Evolutionary conservation across 2,888 invertebrate genomes (phyloP), one percentile per base, ranked within the genome.

Genomic region (Lordiphosa fenestrarum): DNA sequence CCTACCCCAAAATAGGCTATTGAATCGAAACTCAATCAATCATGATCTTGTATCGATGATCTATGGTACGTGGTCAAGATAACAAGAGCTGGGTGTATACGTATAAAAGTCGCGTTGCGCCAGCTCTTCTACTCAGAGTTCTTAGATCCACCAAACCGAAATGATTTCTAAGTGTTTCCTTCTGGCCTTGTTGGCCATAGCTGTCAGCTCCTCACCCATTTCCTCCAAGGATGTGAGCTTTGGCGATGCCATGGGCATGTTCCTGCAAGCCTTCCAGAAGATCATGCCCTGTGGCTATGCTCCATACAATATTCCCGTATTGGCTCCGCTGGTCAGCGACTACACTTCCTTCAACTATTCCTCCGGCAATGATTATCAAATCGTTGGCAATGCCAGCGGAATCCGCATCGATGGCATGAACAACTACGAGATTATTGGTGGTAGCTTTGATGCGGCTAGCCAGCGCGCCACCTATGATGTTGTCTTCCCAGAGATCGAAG

Each of bases 261-360:
- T 67, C 33, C 38, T 71, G 2, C 40, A 21, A 2, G 69, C 85
- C 6, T 71, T 76, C 44, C 66, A 72, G 42, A 65, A 62, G 1
- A 68, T 86, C 13, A 71, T 86, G 59, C 85, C 86, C 7, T 87
- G 86, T 47, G 87, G 87, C 37, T 84, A 69, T 53, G 33, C 72
- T 0, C 15, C 64, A 0, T 39, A 73, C 9, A 42, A 63, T 1
- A 65, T 87, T 7, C 86, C 87, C 0, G 57, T 55, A 3, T 33
- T 87, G 60, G 83, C 77, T 1, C 87, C 87, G 0, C 36, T 68
- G 13, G 65, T 35, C 7, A 19, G 9, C 1, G 62, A 69, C 1
- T 69, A 61, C 39, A 48, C 48, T 13, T 6, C 38, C 6, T 58
- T 68, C 25, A 37, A 60, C 35, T 23, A 33, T 44, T 6, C 2